Conservation (phyloP, 37 sponge, comb jelly and placozoan genomes). For the Halichondria panicea region DNA sequence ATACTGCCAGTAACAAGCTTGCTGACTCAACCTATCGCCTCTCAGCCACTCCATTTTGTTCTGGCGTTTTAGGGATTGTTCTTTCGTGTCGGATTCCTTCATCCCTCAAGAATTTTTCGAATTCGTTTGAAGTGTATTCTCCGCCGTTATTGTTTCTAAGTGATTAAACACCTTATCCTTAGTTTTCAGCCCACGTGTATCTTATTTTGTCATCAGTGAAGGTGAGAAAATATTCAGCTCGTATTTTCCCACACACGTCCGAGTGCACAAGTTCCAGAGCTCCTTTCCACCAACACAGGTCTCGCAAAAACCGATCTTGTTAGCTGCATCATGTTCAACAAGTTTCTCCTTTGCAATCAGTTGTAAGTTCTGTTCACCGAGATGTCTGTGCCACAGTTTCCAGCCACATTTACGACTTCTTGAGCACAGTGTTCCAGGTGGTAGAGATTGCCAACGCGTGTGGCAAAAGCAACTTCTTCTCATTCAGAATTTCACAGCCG, state of each 20-base stretch:
- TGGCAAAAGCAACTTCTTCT: conserved; percentile 11
- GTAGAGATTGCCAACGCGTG: conserved; percentile 30
- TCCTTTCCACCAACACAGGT: conserved; percentile 51
- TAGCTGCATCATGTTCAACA: conserved; percentile 21
- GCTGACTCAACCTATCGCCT: conserved; percentile 47
- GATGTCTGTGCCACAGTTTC: conserved; percentile 45
- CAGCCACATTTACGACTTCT: neutral
- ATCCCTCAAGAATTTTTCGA: conserved; percentile 19
- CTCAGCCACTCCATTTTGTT: conserved; percentile 61
- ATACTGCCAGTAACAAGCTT: conserved; percentile 28
- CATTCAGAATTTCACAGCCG: conserved; percentile 17
- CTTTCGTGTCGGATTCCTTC: conserved; percentile 43
- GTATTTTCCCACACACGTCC: conserved; percentile 52
- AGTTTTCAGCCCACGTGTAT: conserved; percentile 17
- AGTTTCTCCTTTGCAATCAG: conserved; percentile 30
- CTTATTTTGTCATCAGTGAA: too few species aligned
- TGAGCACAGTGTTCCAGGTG: conserved; percentile 22
- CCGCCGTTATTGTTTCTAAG: conserved; percentile 49
- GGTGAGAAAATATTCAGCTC: conserved; percentile 37
- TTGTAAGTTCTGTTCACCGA: too few species aligned
- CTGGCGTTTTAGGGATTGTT: conserved; percentile 43
- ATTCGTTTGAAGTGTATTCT: conserved; percentile 41
- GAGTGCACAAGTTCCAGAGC: conserved; percentile 34
- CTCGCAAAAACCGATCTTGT: conserved; percentile 43
- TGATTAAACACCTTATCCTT: conserved; percentile 11